A percentile compares a stretch with the other conserved stretches of the same genome.
Conservation (phyloP, 2,113 vertebrate genomes). For the sheep (Ovis aries) region ARS-UI_Ramb_v3.0 NC_056054.1:165795001-165795500, state of each 20-base stretch:
- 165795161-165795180: neutral
- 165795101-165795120: neutral
- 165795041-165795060: neutral
- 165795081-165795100: neutral
- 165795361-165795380: neutral
- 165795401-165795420: neutral
- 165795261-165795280: neutral
- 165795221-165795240: neutral
- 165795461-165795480: neutral
- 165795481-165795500: neutral
- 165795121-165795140: neutral
- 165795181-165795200: neutral
- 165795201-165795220: neutral
- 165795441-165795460: neutral
- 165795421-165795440: neutral
- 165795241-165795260: neutral
- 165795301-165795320: neutral
- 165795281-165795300: neutral
- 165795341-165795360: neutral
- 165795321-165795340: neutral
- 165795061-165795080: neutral
- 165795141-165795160: neutral
- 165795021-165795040: neutral
- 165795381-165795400: neutral
- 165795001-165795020: neutral